A percentile compares a stretch with the other conserved stretches of the same genome.
Evolutionary conservation across 2,888 invertebrate genomes (phyloP).

Genomic region (Drosophila seclusa): DNA sequence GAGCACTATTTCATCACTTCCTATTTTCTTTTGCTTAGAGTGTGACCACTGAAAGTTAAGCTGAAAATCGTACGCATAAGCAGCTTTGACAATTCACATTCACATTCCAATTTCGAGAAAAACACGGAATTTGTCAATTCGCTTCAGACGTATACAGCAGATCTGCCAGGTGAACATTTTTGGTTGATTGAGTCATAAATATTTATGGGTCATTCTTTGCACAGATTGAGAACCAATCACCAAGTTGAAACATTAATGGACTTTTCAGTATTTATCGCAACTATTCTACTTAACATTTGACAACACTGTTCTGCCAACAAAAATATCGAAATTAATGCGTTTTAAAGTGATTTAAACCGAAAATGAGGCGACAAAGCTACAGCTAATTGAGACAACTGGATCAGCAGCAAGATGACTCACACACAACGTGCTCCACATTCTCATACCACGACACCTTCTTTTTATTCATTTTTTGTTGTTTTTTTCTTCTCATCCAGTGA

Average conservation of each 20-base stretch:
- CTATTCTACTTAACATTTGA: slow-evolving; percentile 16
- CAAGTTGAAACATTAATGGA: too few species aligned
- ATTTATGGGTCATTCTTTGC: background rate
- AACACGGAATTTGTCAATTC: background rate
- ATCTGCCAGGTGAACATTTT: background rate
- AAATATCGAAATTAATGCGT: slow-evolving; percentile 31
- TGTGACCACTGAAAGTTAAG: background rate
- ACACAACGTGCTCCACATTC: slow-evolving; percentile 48
- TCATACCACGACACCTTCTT: slow-evolving; percentile 27
- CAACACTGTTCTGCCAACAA: slow-evolving; percentile 8
- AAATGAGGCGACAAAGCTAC: slow-evolving; percentile 55
- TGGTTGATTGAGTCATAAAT: background rate
- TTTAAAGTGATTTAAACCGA: slow-evolving; percentile 42
- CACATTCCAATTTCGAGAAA: background rate
- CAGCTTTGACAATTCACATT: background rate
- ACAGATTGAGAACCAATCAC: background rate
- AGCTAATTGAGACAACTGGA: slow-evolving; percentile 75
- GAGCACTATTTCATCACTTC: background rate
- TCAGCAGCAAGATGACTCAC: slow-evolving; percentile 54
- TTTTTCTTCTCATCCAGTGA: slow-evolving; percentile 33
- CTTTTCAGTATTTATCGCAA: slow-evolving; percentile 8
- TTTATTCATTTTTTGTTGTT: background rate
- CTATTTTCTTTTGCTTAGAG: background rate
- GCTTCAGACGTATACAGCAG: background rate
- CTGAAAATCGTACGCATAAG: background rate